Evolutionary conservation across 2,797 vertebrate species (phyloP).

Genomic region (Danio choprae): DNA sequence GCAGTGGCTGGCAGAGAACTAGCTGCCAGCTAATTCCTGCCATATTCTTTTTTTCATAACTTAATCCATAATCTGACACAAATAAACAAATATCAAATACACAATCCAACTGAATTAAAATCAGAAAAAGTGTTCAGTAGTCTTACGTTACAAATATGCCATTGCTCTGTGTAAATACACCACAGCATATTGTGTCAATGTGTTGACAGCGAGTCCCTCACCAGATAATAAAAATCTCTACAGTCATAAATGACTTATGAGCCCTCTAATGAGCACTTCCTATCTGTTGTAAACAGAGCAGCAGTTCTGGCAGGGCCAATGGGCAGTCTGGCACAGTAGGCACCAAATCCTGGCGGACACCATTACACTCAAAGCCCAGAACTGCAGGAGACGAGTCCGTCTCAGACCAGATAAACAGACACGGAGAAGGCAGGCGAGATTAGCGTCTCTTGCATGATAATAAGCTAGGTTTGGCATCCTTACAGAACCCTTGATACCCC

Average conservation of each 20-base stretch:
- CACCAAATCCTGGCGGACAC: slow-evolving; percentile 59
- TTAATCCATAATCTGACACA: slow-evolving; percentile 41
- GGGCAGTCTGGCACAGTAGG: slow-evolving; percentile 56
- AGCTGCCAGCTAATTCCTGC: background rate
- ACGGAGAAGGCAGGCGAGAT: slow-evolving; percentile 55
- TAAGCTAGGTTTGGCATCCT: slow-evolving; percentile 56
- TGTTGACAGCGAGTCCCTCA: slow-evolving; percentile 43
- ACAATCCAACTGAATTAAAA: slow-evolving; percentile 35
- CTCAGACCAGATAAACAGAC: slow-evolving; percentile 61
- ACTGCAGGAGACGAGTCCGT: slow-evolving; percentile 60
- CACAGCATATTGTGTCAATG: slow-evolving; percentile 41
- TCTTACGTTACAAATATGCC: background rate
- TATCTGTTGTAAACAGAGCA: slow-evolving; percentile 66
- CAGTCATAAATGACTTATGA: slow-evolving; percentile 55
- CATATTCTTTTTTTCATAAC: slow-evolving; percentile 48
- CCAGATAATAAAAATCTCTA: slow-evolving; percentile 49
- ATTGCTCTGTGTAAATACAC: slow-evolving; percentile 19
- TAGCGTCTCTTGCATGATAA: slow-evolving; percentile 60
- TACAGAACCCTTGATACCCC: slow-evolving; percentile 24
- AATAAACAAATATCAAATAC: slow-evolving; percentile 30
- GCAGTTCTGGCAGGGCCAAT: slow-evolving; percentile 58
- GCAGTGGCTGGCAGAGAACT: too few relatives aligned
- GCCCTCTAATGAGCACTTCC: slow-evolving; percentile 60
- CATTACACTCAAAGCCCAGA: slow-evolving; percentile 59
- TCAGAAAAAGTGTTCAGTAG: slow-evolving; percentile 29